Evolutionary conservation across 2,113 vertebrate genomes (phyloP).

Genomic region (Cynoglossus semilaevis): DNA sequence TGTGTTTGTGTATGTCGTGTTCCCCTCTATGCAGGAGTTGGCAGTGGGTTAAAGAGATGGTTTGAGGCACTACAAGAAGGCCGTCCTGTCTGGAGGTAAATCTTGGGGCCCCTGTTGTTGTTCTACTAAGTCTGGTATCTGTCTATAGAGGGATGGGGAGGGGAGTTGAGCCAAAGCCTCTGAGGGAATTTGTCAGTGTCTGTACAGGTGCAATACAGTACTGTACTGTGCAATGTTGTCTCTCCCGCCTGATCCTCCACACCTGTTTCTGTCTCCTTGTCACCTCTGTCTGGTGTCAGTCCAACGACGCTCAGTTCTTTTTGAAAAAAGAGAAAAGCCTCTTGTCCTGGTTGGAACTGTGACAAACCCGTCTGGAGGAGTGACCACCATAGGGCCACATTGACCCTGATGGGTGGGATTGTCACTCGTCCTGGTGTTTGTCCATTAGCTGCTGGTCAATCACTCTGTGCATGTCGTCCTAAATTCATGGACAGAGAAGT

Average conservation of each 20-base stretch:
- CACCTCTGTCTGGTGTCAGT: constrained; percentile 33
- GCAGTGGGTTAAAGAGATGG: constrained; percentile 66
- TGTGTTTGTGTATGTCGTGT: constrained; percentile 18
- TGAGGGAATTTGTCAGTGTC: constrained; percentile 36
- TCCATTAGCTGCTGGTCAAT: constrained; percentile 99
- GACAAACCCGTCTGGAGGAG: constrained; percentile 76
- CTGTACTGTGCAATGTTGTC: constrained; percentile 12
- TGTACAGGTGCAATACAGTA: no score
- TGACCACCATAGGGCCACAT: constrained; percentile 63
- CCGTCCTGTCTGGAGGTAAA: constrained; percentile 60
- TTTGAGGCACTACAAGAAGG: constrained; percentile 66
- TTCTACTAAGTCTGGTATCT: no score
- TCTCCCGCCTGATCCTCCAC: constrained; percentile 26
- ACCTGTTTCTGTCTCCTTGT: background rate
- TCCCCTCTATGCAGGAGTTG: constrained; percentile 55
- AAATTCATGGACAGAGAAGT: constrained; percentile 9
- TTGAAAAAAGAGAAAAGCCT: constrained; percentile 97
- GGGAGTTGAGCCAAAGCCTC: constrained; percentile 42
- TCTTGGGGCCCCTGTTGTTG: constrained; percentile 52
- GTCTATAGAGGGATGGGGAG: constrained; percentile 1
- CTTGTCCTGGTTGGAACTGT: constrained; percentile 80
- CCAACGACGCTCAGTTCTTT: constrained; percentile 82
- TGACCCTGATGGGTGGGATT: constrained; percentile 79
- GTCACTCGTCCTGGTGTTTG: constrained; percentile 95
- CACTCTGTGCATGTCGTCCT: constrained; percentile 99